A percentile compares a stretch with the other conserved stretches of the same genome.
phyloP scores from a whole-genome alignment of 2,113 vertebrate species.

The Proterorhinus semilunaris region DNA sequence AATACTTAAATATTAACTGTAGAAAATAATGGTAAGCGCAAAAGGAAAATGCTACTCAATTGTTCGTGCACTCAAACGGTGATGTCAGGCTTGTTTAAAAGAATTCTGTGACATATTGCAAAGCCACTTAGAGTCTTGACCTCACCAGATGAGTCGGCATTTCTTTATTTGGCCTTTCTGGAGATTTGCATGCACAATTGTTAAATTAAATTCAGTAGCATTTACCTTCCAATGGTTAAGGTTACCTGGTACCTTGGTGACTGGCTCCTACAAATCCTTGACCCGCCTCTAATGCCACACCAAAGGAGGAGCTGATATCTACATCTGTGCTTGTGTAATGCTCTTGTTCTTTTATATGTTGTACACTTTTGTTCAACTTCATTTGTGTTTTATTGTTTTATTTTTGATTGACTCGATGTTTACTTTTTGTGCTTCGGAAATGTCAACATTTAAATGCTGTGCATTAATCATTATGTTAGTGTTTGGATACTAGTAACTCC shows the following conservation, averaged over 20 bases:
- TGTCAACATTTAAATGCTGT: slow-evolving; percentile 46
- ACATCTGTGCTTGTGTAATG: slow-evolving; percentile 28
- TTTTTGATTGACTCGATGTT: slow-evolving; percentile 47
- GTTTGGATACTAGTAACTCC: slow-evolving; percentile 75
- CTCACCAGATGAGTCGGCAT: slow-evolving; percentile 33
- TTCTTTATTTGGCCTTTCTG: not conserved
- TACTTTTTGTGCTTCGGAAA: slow-evolving; percentile 31
- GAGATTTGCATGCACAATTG: slow-evolving; percentile 20
- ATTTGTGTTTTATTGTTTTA: slow-evolving; percentile 54
- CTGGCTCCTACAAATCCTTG: not conserved
- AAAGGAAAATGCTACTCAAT: slow-evolving; percentile 39
- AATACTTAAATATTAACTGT: not conserved
- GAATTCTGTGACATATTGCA: not conserved
- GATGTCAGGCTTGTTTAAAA: slow-evolving; percentile 31
- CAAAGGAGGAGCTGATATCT: slow-evolving; percentile 1
- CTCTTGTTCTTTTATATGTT: slow-evolving; percentile 39
- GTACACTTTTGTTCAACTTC: slow-evolving; percentile 42
- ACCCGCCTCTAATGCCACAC: not conserved
- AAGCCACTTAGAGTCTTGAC: slow-evolving; percentile 15
- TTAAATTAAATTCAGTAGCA: slow-evolving; percentile 33
- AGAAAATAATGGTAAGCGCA: not conserved
- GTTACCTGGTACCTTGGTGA: not conserved
- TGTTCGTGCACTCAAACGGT: slow-evolving; percentile 23
- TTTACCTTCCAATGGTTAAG: slow-evolving; percentile 28
- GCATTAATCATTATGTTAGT: slow-evolving; percentile 23